Conservation (phyloP, 2,113 vertebrate genomes). For the Sebastes fasciatus region DNA sequence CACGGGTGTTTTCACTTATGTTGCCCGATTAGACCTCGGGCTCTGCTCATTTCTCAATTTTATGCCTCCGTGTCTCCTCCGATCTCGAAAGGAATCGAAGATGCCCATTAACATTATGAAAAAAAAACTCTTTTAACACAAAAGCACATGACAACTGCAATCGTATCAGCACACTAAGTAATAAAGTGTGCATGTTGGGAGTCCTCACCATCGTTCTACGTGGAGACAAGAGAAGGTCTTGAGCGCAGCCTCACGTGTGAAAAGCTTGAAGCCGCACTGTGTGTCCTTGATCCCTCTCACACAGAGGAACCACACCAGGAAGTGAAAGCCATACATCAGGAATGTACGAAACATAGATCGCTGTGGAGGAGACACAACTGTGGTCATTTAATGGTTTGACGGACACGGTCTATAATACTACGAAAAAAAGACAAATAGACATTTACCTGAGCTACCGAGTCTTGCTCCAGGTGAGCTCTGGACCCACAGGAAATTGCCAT, state of each 20-base stretch:
- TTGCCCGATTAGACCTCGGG: too few species aligned
- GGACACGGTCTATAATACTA: neutral
- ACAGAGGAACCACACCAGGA: conserved; percentile 98
- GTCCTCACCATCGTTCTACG: conserved; percentile 92
- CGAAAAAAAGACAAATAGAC: neutral
- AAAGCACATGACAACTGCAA: neutral
- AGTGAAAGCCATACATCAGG: conserved; percentile 98
- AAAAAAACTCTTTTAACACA: neutral
- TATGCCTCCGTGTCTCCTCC: neutral
- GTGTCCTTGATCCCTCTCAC: conserved; percentile 94
- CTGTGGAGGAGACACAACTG: conserved; percentile 74
- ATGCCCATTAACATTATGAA: too few species aligned
- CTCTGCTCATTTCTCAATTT: neutral
- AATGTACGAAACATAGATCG: conserved; percentile 95
- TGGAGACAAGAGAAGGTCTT: conserved; percentile 92
- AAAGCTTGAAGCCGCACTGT: conserved; percentile 96
- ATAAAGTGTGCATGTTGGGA: neutral
- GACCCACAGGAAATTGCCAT: conserved; percentile 98
- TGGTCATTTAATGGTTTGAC: neutral
- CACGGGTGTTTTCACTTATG: too few species aligned
- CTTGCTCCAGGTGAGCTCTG: conserved; percentile 94
- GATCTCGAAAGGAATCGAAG: too few species aligned
- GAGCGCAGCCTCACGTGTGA: conserved; percentile 92
- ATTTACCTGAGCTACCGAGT: conserved; percentile 92
- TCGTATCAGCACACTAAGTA: neutral